Base-by-base conservation (phyloP, 2,888 invertebrate species). In the Cancer borealis region DNA sequence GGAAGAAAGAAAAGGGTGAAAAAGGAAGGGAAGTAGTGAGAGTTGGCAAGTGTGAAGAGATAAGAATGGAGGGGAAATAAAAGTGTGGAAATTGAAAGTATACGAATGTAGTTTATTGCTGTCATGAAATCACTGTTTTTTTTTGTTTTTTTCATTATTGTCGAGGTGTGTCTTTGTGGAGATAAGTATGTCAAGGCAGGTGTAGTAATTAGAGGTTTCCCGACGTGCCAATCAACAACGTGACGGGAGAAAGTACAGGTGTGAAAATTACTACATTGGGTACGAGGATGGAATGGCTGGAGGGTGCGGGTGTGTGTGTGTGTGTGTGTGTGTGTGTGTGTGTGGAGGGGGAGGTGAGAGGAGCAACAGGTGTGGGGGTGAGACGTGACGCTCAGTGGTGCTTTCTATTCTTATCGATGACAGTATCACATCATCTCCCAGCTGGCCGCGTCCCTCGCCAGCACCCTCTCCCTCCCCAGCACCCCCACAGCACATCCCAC, bases 371-470 rank as follows among this genome's bases (percentile, higher is more conserved):
- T 45, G 91, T 39, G 60, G 10, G 12, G 49, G 30, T 45, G 91
- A n/a, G 60, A n/a, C 54, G 49, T 47, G n/a, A 49, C 8, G 79
- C 30, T 26, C 30, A 79, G 30, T 79, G 30, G 30, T 6, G 79
- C 79, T 79, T 79, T 30, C 79, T 79, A 79, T 79, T 79, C 79
- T 79, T 79, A 79, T 79, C 79, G 30, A 26, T 79, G 79, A 79
- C 79, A 79, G 30, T 30, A 79, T 79, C 79, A 26, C 79, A 79
- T 79, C 79, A 26, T 30, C 79, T 79, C 79, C 79, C 79, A 79
- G 79, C 79, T 79, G 79, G 79, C 79, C 79, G 30, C 79, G 30
- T 12, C 26, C 79, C 79, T 79, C 79, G 79, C 79, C 79, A 79
- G 79, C 79, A 79, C 79, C 26, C 30, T 1, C 26, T 30, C 79